Conservation (phyloP, 2,113 vertebrate genomes). For the Illadopsis cleaveri region DNA sequence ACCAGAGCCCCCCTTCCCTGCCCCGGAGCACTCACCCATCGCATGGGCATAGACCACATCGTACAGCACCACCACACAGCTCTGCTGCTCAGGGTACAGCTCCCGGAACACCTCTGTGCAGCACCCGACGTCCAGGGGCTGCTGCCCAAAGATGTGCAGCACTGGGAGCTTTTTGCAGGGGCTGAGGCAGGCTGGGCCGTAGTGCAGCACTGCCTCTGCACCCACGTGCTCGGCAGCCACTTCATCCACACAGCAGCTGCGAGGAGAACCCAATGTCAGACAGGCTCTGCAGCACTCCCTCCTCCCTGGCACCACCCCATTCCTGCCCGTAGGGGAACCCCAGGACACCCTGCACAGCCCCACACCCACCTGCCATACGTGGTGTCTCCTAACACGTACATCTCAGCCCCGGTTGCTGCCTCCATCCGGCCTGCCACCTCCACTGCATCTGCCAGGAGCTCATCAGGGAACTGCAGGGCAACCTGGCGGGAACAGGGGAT, state of each 20-base stretch:
- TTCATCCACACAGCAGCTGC: constrained; percentile 95
- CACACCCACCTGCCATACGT: constrained; percentile 87
- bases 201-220: constrained; percentile 88
- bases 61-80: constrained; percentile 79
- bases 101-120: constrained; percentile 81
- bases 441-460: constrained; percentile 81
- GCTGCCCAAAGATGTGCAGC: constrained; percentile 84
- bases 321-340: background rate
- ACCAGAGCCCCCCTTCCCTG: background rate
- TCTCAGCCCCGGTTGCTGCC: constrained; percentile 69
- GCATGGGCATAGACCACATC: constrained; percentile 81
- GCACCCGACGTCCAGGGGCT: constrained; percentile 70
- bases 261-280: background rate
- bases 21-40: constrained; percentile 62
- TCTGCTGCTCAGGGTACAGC: constrained; percentile 76
- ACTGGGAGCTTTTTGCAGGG: constrained; percentile 82
- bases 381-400: constrained; percentile 90
- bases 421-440: constrained; percentile 79
- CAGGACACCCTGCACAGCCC: background rate
- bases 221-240: constrained; percentile 88
- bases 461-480: constrained; percentile 94
- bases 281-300: background rate
- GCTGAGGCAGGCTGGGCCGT: constrained; percentile 86
- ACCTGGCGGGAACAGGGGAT: constrained; percentile 71
- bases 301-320: background rate